These are phyloP conservation scores for Poecilus cupreus DNA, from an alignment of 2,888 invertebrate genomes.

Conservation along the genomic window DNA sequence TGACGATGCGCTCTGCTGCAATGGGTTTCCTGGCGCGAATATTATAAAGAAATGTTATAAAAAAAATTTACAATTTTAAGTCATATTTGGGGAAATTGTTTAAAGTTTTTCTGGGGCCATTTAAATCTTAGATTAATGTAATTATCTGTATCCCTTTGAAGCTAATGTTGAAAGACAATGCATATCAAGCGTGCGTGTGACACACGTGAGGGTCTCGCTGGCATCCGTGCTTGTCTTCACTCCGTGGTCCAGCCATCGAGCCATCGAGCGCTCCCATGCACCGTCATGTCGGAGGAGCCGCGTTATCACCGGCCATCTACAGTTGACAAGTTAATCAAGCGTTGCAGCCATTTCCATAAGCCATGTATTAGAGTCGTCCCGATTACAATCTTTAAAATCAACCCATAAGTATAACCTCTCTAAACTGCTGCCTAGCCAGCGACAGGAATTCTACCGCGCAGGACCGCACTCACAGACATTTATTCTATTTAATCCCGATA, in stretches of 20 bases:
- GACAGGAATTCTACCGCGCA: slow-evolving; percentile 42
- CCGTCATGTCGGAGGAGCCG: slow-evolving; percentile 51
- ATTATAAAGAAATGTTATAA: too few relatives aligned
- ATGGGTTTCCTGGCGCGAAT: too few relatives aligned
- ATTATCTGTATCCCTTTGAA: too few relatives aligned
- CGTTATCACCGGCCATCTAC: slow-evolving; percentile 53
- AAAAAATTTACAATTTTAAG: too few relatives aligned
- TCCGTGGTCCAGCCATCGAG: too few relatives aligned
- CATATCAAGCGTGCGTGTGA: not conserved
- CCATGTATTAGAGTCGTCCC: slow-evolving; percentile 58
- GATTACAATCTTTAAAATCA: slow-evolving; percentile 59
- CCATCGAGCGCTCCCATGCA: slow-evolving; percentile 50
- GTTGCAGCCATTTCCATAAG: slow-evolving; percentile 60
- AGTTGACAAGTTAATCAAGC: slow-evolving; percentile 60
- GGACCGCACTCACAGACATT: too few relatives aligned
- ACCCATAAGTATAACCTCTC: too few relatives aligned
- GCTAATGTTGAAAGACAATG: not conserved
- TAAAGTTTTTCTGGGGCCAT: too few relatives aligned
- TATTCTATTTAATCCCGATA: not conserved
- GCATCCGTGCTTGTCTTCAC: not conserved
- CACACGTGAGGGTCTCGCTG: not conserved
- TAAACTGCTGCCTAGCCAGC: slow-evolving; percentile 53
- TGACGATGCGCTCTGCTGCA: too few relatives aligned
- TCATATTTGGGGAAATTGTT: too few relatives aligned
- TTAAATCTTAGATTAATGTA: not conserved